Evolutionary conservation across 2,888 invertebrate species (phyloP).

Genomic region (Drosophila pegasa): DNA sequence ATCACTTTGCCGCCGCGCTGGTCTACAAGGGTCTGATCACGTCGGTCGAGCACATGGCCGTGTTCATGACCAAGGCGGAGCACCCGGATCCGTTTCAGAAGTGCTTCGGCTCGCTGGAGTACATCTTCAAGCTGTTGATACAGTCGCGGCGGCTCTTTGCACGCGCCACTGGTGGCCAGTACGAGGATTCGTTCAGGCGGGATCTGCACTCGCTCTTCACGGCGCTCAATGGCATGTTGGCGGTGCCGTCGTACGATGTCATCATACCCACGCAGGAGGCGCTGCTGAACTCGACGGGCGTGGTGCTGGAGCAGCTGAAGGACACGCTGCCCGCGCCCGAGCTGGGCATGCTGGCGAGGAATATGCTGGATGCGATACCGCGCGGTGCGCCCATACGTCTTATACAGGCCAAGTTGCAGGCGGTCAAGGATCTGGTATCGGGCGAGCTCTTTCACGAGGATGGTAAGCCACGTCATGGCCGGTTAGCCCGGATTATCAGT

Average conservation of each 20-base stretch:
- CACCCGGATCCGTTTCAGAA: constrained; percentile 95
- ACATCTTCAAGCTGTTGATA: constrained; percentile 96
- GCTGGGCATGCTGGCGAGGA: constrained; percentile 90
- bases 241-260: constrained; percentile 89
- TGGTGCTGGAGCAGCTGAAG: constrained; percentile 92
- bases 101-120: constrained; percentile 95
- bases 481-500: background rate
- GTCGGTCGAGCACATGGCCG: constrained; percentile 95
- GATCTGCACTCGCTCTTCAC: constrained; percentile 93
- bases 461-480: constrained; percentile 85
- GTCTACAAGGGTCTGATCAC: constrained; percentile 96
- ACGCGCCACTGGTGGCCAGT: constrained; percentile 94
- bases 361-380: constrained; percentile 91
- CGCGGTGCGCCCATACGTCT: constrained; percentile 87
- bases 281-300: constrained; percentile 92
- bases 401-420: constrained; percentile 92
- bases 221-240: constrained; percentile 91
- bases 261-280: constrained; percentile 93
- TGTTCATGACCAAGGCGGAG: constrained; percentile 93
- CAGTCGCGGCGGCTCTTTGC: constrained; percentile 94
- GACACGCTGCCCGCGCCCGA: constrained; percentile 91
- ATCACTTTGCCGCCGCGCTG: constrained; percentile 96
- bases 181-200: constrained; percentile 93
- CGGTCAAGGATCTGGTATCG: constrained; percentile 92
- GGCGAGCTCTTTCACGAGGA: constrained; percentile 90